Evolutionary conservation across 2,888 invertebrate species (phyloP), one percentile per base, ranked within the genome.

Genomic region (Pammene aurita): DNA sequence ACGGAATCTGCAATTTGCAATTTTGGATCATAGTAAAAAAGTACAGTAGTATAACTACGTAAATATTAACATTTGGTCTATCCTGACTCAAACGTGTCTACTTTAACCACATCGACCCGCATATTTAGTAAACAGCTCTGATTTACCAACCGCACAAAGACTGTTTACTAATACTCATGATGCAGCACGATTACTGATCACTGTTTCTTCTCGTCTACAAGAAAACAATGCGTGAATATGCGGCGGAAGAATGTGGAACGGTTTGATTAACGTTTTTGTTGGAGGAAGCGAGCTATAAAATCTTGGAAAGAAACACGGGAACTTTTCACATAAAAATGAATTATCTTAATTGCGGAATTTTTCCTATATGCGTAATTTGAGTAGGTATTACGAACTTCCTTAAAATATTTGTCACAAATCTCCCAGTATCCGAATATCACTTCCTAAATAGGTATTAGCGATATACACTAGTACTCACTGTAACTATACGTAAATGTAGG

Each of bases 181-280:
- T 57, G 57, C 63, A 64, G 52, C 54, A 46, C 63, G 68, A 68
- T 68, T 64, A 64, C 57, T 68, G 68, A 64, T 64, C 57, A 64
- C 10, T 67, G 68, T 58, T 68, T 68, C 52, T 63, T 63, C 35
- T 52, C 55, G 41, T 61, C 48, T 34, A 48, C 42, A 63, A 67
- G 56, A 58, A 58, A 68, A 68, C 68, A 68, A 68, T 44, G 52
- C 42, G 66, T 66, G 66, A 66, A 60, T 66, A 46, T 42, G 50
- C 42, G n/a, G n/a, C 41, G 65, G 14, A 66, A 50, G 57, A 66
- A 66, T 66, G 48, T 41, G 41, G 46, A 26, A 46, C 56, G 55
- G 41, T 48, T 65, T 65, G 34, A 35, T 57, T 54, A 63, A 54
- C 26, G 18, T 48, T 57, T 50, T 60, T 60, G 44, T n/a, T 44